Conservation (phyloP, 2,888 invertebrate genomes). For the Agrochola macilenta region DNA sequence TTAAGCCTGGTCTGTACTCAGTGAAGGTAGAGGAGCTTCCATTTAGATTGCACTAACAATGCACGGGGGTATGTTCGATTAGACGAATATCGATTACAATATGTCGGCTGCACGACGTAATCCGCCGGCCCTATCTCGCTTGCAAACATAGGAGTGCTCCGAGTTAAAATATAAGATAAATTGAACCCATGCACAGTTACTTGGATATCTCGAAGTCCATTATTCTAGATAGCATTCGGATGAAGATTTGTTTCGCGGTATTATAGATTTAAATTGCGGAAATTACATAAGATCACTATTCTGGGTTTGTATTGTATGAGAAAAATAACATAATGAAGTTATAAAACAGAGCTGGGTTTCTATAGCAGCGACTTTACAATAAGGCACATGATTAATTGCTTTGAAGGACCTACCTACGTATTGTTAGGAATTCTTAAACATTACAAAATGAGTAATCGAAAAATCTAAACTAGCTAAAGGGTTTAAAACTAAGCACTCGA, state of each 20-base stretch:
- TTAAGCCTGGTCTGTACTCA: slow-evolving; percentile 70
- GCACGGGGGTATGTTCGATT: slow-evolving; percentile 62
- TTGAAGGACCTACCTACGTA: slow-evolving; percentile 33
- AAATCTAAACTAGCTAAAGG: slow-evolving; percentile 32
- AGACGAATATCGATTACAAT: slow-evolving; percentile 64
- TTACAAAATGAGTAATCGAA: slow-evolving; percentile 34
- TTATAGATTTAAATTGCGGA: slow-evolving; percentile 39
- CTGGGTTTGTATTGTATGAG: slow-evolving; percentile 15
- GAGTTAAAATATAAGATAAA: slow-evolving; percentile 54
- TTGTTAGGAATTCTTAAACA: slow-evolving; percentile 27
- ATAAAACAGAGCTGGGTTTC: slow-evolving; percentile 34
- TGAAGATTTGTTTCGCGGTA: slow-evolving; percentile 41
- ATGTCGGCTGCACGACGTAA: slow-evolving; percentile 54
- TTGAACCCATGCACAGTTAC: slow-evolving; percentile 31
- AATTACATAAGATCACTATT: slow-evolving; percentile 33
- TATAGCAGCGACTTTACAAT: slow-evolving; percentile 31
- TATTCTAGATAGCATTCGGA: slow-evolving; percentile 52
- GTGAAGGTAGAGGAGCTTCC: slow-evolving; percentile 71
- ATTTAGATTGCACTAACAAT: slow-evolving; percentile 73
- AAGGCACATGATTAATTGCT: slow-evolving; percentile 46
- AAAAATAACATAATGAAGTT: slow-evolving; percentile 26
- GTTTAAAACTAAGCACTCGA: slow-evolving; percentile 17
- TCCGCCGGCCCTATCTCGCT: slow-evolving; percentile 47
- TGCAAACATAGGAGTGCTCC: slow-evolving; percentile 35
- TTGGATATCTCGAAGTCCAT: slow-evolving; percentile 33